These are phyloP conservation scores for Drosophila bipectinata DNA, from an alignment of 1,140 invertebrate genomes.

Conservation along the genomic window DNA sequence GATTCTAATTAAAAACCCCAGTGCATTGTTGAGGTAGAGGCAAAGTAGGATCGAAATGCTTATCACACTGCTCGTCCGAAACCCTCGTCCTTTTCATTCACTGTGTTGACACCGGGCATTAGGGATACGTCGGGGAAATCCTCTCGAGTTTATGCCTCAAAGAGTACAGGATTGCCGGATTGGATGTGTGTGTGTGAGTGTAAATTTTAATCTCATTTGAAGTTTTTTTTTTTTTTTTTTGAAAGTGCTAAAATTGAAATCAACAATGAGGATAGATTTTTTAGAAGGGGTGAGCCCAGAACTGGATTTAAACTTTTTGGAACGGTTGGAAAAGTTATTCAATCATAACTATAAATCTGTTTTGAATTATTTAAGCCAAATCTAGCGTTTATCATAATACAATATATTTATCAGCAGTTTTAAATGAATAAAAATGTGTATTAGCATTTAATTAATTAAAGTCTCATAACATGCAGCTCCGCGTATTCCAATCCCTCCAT, in stretches of 20 bases:
- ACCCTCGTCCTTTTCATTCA: conserved; percentile 19
- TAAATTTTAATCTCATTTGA: conserved; percentile 79
- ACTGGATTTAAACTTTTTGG: conserved; percentile 34
- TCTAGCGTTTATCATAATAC: not conserved
- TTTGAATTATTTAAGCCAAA: not conserved
- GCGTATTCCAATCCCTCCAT: not conserved
- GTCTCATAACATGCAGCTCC: conserved; percentile 3
- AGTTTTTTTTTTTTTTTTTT: conserved; percentile 51
- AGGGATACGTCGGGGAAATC: conserved; percentile 57
- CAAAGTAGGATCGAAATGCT: conserved; percentile 55
- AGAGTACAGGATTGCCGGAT: conserved; percentile 25
- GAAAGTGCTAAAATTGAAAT: conserved; percentile 73
- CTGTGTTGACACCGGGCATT: conserved; percentile 74
- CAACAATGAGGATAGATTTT: conserved; percentile 50
- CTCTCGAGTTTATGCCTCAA: conserved; percentile 68
- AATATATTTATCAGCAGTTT: no score
- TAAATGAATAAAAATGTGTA: no score
- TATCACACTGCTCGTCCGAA: conserved; percentile 67
- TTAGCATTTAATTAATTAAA: not conserved
- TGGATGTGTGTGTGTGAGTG: conserved; percentile 23
- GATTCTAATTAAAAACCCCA: conserved; percentile 79
- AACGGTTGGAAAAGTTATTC: conserved; percentile 13
- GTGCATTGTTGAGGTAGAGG: conserved; percentile 65
- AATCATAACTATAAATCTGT: not conserved
- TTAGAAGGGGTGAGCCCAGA: conserved; percentile 41